Conservation (phyloP, 2,888 invertebrate genomes). For the Rhimphoctona megacephalus region DNA sequence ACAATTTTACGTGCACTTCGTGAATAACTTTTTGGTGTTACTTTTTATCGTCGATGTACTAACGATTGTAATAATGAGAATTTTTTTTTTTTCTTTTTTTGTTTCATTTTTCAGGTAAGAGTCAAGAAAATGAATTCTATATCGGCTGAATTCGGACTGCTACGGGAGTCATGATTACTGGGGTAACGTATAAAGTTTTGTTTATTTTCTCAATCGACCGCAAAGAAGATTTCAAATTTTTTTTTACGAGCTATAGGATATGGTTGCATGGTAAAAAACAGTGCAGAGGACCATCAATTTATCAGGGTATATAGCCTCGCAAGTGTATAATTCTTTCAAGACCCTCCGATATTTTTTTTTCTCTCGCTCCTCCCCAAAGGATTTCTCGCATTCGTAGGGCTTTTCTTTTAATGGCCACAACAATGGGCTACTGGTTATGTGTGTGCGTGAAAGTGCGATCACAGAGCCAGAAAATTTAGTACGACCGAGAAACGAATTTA, state of each 20-base stretch:
- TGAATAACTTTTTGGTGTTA: slow-evolving; percentile 13
- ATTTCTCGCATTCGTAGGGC: slow-evolving; percentile 36
- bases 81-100: slow-evolving; percentile 60
- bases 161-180: background rate
- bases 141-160: background rate
- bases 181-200: slow-evolving; percentile 31
- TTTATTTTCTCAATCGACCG: slow-evolving; percentile 8
- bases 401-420: slow-evolving; percentile 10
- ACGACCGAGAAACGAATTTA: slow-evolving; percentile 58
- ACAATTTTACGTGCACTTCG: background rate
- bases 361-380: slow-evolving; percentile 25
- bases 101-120: slow-evolving; percentile 79
- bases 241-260: background rate
- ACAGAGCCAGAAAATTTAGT: slow-evolving; percentile 48
- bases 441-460: background rate
- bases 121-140: background rate
- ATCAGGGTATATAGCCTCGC: slow-evolving; percentile 26
- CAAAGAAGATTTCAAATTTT: background rate
- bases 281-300: slow-evolving; percentile 14
- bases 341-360: slow-evolving; percentile 26
- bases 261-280: slow-evolving; percentile 2
- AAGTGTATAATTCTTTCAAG: slow-evolving; percentile 42
- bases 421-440: background rate
- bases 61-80: slow-evolving; percentile 30
- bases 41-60: background rate